Evolutionary conservation across 2,797 vertebrate species (phyloP).

Genomic region (Onychomys arenicola): DNA sequence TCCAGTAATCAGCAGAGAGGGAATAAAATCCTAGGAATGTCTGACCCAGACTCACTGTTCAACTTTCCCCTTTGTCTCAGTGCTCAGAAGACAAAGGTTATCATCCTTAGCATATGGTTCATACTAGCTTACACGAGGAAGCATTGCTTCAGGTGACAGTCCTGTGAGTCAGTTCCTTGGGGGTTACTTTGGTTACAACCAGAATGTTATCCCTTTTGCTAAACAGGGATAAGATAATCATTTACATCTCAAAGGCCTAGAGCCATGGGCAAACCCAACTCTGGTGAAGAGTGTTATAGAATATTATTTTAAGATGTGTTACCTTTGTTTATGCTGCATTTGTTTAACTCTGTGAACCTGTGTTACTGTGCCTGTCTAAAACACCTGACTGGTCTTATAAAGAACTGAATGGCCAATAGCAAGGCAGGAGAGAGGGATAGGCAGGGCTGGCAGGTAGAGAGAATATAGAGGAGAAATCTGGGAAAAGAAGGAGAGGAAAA

Average conservation of each 20-base stretch:
- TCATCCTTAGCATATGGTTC: not conserved
- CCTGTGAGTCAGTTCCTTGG: not conserved
- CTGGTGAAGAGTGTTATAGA: not conserved
- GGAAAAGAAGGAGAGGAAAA: no score
- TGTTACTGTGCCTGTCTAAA: no score
- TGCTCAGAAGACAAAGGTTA: not conserved
- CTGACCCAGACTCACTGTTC: not conserved
- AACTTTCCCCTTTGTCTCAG: not conserved
- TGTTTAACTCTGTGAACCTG: no score
- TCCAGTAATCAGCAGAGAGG: not conserved
- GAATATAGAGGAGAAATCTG: no score
- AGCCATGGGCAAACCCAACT: not conserved
- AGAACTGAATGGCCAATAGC: no score
- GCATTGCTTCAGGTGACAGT: not conserved
- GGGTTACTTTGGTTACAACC: not conserved
- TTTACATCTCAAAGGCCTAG: not conserved
- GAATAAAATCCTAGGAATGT: not conserved
- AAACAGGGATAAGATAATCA: not conserved
- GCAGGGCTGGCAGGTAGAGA: no score
- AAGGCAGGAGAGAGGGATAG: no score
- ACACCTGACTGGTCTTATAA: no score
- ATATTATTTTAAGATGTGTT: no score
- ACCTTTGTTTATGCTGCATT: no score
- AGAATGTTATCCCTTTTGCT: not conserved
- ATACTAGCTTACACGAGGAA: not conserved